Percentiles rank a stretch among this genome's conserved stretches.
phyloP scores from a whole-genome alignment of 2,797 vertebrate genomes.

The Nannoperca obscura region DNA sequence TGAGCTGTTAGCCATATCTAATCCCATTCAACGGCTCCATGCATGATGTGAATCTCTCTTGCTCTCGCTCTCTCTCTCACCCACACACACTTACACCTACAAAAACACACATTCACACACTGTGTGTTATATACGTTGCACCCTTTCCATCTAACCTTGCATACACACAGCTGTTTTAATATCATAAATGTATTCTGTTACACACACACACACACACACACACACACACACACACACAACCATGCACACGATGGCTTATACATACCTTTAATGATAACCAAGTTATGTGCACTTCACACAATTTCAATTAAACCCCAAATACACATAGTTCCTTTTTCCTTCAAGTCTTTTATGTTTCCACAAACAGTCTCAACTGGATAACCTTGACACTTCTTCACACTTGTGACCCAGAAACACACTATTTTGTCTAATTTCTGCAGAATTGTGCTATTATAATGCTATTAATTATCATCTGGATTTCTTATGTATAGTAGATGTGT shows the following conservation, averaged over 20 bases:
- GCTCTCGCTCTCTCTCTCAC: no score
- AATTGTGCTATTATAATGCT: not conserved
- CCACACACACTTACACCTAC: not conserved
- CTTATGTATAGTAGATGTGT: not conserved
- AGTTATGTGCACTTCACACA: not conserved
- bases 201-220: not conserved
- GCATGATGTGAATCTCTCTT: constrained; percentile 32
- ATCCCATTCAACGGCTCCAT: constrained; percentile 61
- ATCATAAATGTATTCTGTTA: constrained; percentile 7
- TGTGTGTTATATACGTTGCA: constrained; percentile 29
- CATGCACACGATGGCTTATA: not conserved
- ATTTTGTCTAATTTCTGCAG: not conserved
- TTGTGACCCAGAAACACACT: not conserved
- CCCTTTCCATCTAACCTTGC: constrained; percentile 23
- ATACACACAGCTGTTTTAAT: constrained; percentile 14
- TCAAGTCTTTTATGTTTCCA: not conserved
- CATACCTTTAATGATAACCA: not conserved
- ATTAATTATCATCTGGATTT: not conserved
- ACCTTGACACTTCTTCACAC: not conserved
- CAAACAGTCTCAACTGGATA: not conserved
- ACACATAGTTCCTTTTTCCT: not conserved
- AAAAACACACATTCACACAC: constrained; percentile 25
- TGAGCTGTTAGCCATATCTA: constrained; percentile 66
- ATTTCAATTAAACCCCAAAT: not conserved
- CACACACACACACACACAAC: not conserved